Base-by-base conservation (phyloP, 2,888 invertebrate species). In the Carabus problematicus region DNA sequence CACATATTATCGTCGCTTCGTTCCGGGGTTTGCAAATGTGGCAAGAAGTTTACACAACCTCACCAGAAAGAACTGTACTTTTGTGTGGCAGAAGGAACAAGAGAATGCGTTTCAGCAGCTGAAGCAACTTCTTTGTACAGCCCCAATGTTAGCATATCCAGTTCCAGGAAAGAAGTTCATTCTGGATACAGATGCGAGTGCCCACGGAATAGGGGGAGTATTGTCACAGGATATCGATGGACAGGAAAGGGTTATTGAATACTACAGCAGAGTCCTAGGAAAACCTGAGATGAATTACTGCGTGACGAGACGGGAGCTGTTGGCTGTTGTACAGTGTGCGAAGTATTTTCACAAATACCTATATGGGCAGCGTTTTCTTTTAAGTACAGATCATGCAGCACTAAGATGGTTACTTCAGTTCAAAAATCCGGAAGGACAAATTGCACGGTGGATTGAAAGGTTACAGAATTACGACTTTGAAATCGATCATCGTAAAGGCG, bases 1-100 rank as follows among this genome's bases (percentile, higher is more conserved):
- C 18, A 71, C 72, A 0, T 78, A 75, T 73, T 78, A 76, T 67
- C 64, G 76, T 1, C 70, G 74, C 29, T 78, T 75, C 56, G 72
- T 76, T n/a, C 56, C 41, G 0, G 56, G 71, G 6, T 73, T 75
- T 12, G 71, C 73, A 8, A 70, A 60, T 0, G 43, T 71, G 1
- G 72, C 74, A 0, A 64, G 62, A 16, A n/a, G n/a, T n/a, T n/a
- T n/a, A 75, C 29, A 29, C 29, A 29, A 29, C 29, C 29, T 29
- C 29, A 29, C 29, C 29, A 29, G 29, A 6, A 73, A 74, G 47
- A 55, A 61, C 8, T 43, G 41, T 7, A 8, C 8, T 4, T 72
- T 63, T 69, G 11, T 9, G 2, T 54, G 54, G 54, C 11, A 9
- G 3, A 16, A 54, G 4, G 8, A 54, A 11, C 11, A 9, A 3